Base-by-base conservation (phyloP, 2,113 vertebrate genomes). In the Hucho hucho region DNA sequence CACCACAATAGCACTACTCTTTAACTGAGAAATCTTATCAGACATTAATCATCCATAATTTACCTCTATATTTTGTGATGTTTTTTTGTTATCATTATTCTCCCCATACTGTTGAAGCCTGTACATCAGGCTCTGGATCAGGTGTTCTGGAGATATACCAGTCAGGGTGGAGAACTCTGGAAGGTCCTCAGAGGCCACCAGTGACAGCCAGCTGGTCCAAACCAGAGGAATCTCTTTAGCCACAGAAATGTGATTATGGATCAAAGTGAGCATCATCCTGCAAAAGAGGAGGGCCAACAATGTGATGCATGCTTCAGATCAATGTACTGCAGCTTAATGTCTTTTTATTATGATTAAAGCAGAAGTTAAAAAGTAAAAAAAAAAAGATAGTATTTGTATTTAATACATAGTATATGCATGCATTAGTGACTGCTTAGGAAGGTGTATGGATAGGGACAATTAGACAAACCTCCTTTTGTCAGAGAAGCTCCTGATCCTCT, bases 111-210 rank as follows among this genome's bases (percentile, higher is more conserved):
- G 59, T 14, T 65, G 59, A 64, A 93, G 74, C 29, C 93, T 87
- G 78, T 81, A 91, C 29, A 90, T 6, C 70, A 92, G 75, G 75
- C 76, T 85, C 82, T 93, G 91, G 80, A 89, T 84, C 67, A 94
- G 32, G 1, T 89, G 70, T 43, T 92, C 88, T 26, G 69, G 66
- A 20, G 1, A 0, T 1, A 75, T 28, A 1, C 56, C 64, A 6
- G 80, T 84, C 64, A 70, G 1, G 0, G 68, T 18, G 1, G 90
- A 56, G 81, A 87, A 89, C 0, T 63, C 75, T 20, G 80, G 7
- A 25, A 93, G 65, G 11, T 93, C 92, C 4, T 87, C 79, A 6
- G 85, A 82, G 0, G 90, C 69, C 0, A 93, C 61, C 53, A 94
- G 71, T 67, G 89, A 80, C 1, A 87, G 70, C 92, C 92, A 94